Evolutionary conservation across 2,113 vertebrate genomes (phyloP), one percentile per base, ranked within the genome.

Genomic region (Ploceus nigricollis): DNA sequence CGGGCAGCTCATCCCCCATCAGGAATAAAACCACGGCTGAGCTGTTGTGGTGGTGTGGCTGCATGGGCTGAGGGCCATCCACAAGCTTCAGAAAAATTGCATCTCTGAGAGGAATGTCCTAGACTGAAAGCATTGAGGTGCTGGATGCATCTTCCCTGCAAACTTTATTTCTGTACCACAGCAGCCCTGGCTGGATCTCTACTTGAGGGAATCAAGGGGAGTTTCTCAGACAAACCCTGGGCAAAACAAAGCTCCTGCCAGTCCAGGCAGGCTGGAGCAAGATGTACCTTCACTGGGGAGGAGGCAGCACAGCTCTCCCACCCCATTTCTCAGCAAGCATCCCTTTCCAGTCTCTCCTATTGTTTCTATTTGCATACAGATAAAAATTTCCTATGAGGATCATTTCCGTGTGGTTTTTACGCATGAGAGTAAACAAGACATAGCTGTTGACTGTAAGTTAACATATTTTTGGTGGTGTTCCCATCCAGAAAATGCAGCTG

Each of bases 401-500:
- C 40, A 44, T 93, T 90, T 89, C 76, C 1, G 6, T 81, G 73
- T 83, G 92, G 56, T 47, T 94, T 83, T 90, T 68, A 81, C 0
- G 1, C 28, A 24, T 18, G 48, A 92, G 39, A 94, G 56, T 86
- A 95, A 97, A 97, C 75, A 97, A 92, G 79, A 71, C 88, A 35
- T 89, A 92, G 87, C 90, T 93, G 90, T 87, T 1, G 5, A 48
- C 87, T 92, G 15, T 93, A 88, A 72, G 85, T 93, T 95, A 96
- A 92, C 79, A 90, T 83, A 86, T 61, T 97, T 96, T 56, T 96
- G 79, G 90, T 93, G 90, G 20, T 70, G 71, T 71, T 97, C 72
- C 79, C 82, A 77, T 96, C 94, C 94, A 96, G 90, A 92, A 96
- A 93, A 92, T 93, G 90, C 96, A 96, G 93, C 94, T 96, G 96